Percentiles rank a stretch among this genome's conserved stretches.
Evolutionary conservation across 1,140 invertebrate genomes (phyloP).

Genomic region (Sipha flava): DNA sequence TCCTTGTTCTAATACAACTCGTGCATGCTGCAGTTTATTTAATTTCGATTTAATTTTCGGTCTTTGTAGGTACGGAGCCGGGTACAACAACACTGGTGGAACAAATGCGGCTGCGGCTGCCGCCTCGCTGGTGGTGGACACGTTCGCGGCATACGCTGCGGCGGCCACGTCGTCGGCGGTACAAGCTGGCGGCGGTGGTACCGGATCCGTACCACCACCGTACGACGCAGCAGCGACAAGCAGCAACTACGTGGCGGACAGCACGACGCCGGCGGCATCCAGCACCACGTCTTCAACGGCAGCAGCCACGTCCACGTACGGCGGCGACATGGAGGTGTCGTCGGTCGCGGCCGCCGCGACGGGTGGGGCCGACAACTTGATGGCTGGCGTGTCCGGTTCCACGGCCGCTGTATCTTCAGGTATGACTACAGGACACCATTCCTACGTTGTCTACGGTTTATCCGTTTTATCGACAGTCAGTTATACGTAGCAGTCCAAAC

Average conservation of each 20-base stretch:
- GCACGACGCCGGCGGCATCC: slow-evolving; percentile 11
- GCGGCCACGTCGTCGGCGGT: slow-evolving; percentile 1
- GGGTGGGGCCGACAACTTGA: not conserved
- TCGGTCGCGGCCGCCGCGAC: not conserved
- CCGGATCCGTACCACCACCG: not conserved
- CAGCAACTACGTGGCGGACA: slow-evolving; percentile 17
- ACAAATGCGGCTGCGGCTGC: not conserved
- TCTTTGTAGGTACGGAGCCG: not conserved
- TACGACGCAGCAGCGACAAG: not conserved
- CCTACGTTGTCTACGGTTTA: too few species aligned
- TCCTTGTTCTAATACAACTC: too few species aligned
- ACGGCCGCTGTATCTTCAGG: not conserved
- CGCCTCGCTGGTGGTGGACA: slow-evolving; percentile 2
- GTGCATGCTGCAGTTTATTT: too few species aligned
- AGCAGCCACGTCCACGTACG: slow-evolving; percentile 5
- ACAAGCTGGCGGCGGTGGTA: not conserved
- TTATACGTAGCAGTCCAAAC: too few species aligned
- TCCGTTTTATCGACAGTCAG: too few species aligned
- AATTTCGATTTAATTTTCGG: not conserved
- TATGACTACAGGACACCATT: too few species aligned
- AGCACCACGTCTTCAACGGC: slow-evolving; percentile 1
- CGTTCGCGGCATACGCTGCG: slow-evolving; percentile 16
- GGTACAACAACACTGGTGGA: not conserved
- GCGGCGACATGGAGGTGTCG: slow-evolving; percentile 17
- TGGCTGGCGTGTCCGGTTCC: not conserved